Evolutionary conservation across 2,113 vertebrate genomes (phyloP).

Genomic region (Potamarius usumacintae): DNA sequence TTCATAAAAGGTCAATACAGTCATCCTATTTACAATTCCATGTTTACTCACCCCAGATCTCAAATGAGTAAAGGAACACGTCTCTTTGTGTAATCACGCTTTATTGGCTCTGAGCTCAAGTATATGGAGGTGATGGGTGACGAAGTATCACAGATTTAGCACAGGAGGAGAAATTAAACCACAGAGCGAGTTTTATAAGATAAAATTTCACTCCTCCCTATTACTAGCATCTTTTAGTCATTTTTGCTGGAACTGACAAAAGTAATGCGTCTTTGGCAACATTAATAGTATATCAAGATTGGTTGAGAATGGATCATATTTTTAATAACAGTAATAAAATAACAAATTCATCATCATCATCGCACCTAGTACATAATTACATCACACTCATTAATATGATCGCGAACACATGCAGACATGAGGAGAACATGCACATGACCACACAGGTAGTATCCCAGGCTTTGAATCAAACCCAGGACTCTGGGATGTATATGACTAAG

Average conservation of each 20-base stretch:
- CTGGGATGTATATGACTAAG: not conserved
- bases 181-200: not conserved
- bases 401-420: not conserved
- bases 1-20: not conserved
- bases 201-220: not conserved
- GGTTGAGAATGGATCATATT: not conserved
- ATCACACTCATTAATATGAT: not conserved
- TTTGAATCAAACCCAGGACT: not conserved
- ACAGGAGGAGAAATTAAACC: not conserved
- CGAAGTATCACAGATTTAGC: not conserved
- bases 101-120: not conserved
- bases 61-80: not conserved
- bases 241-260: not conserved
- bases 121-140: not conserved
- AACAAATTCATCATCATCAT: not conserved
- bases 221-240: not conserved
- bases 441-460: not conserved
- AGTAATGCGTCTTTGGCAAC: not conserved
- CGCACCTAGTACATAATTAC: not conserved
- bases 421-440: not conserved
- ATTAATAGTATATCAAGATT: not conserved
- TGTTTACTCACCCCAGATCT: not conserved
- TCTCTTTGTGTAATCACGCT: not conserved
- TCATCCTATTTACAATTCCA: not conserved
- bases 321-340: not conserved